Base-by-base conservation (phyloP, 2,888 invertebrate species). In the Dascillus cervinus region DNA sequence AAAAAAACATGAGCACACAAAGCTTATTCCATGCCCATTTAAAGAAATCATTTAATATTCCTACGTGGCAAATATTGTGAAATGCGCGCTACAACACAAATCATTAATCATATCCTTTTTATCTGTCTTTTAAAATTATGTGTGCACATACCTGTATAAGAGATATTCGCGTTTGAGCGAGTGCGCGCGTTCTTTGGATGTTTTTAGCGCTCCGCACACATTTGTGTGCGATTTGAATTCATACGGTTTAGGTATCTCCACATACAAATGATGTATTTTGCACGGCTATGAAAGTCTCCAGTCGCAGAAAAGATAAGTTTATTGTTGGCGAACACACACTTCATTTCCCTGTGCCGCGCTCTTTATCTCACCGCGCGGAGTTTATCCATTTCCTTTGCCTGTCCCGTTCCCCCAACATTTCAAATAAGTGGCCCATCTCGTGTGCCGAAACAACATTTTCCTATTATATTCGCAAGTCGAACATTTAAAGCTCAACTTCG, bases 261-360 rank as follows among this genome's bases (percentile, higher is more conserved):
- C 59, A 60, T 61, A 61, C 60, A 62, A 62, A 62, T 61, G 61
- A 62, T 60, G 58, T 60, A 61, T 61, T 60, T 61, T 56, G 56
- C 55, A 49, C 34, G 52, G 50, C 51, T 48, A 50, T 54, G 52
- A 52, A 56, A 55, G 56, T 58, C 55, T 56, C 56, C 56, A 59
- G 53, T 59, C 55, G 56, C 53, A 58, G 58, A 60, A 60, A 58
- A 61, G 62, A 62, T 61, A 62, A 62, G 60, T 62, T 59, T 61
- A 62, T 62, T 62, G 60, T 62, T 59, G 58, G 58, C 55, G 53
- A 55, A 58, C 58, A 56, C 57, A 60, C 60, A 62, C 62, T 60
- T 60, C 60, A 60, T 60, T 60, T 60, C 60, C 60, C 58, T 57
- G 53, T 50, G 52, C 50, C 52, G 54, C 55, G 57, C 53, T 56